Base-by-base conservation (phyloP, 30 jellyfish, hydroid and myxozoan species). In the Sanderia malayensis region DNA sequence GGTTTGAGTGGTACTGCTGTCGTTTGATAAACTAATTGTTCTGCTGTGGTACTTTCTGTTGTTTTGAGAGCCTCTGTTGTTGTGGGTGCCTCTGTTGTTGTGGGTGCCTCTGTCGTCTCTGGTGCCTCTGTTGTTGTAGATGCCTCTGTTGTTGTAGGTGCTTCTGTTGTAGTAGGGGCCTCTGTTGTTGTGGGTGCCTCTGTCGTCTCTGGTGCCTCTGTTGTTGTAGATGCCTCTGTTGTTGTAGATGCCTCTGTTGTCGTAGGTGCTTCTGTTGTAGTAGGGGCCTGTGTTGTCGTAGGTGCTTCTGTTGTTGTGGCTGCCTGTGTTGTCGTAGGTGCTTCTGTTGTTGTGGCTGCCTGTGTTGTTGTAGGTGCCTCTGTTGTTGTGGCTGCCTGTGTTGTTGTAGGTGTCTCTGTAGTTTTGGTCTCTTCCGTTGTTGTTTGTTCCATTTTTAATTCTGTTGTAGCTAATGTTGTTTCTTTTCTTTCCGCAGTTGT, bases 241-340 rank as follows among this genome's bases (percentile, higher is more conserved):
- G 79, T 37, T 71, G 7, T 29, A 31, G 10, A 23, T 32, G 32
- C 46, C 76, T 65, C 70, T 49, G 76, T 78, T 8, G 64, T 49
- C 64, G 4, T 49, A 2, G 64, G 27, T 18, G 8, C 52, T 37
- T 37, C 52, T 4, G 52, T 49, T 24, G 64, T 49, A 4, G 64
- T 49, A 19, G 24, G 3, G 3, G 11, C 3, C 24, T 49, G 25
- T 49, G 64, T 49, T 18, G 64, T 49, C 64, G 6, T 49, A 2
- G 64, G 8, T 49, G 11, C 64, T 49, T 9, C 64, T 4, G 64
- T 49, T 18, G 64, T 49, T 49, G 25, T 19, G 6, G 64, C 25
- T 7, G 11, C 27, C 64, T 49, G 25, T 49, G 64, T 49, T 18
- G 64, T 49, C 64, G 8, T 49, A 4, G 64, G 23, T 18, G 2